Conservation (phyloP, 2,113 vertebrate genomes). For the Gadus macrocephalus region DNA sequence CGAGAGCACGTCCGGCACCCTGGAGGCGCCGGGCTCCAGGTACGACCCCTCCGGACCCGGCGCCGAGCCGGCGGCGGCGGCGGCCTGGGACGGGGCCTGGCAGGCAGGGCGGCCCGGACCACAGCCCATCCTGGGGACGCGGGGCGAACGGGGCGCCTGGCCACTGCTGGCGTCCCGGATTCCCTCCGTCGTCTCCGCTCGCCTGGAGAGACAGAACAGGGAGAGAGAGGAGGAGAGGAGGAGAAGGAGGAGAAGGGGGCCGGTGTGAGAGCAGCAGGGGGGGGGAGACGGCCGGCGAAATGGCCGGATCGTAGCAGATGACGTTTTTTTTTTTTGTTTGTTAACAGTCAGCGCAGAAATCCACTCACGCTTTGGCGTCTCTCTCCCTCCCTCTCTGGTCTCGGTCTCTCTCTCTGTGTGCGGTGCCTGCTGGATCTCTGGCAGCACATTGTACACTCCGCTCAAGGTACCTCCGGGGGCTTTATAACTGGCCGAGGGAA, state of each 20-base stretch:
- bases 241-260: constrained; percentile 22
- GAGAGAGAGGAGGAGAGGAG: constrained; percentile 2
- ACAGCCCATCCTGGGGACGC: constrained; percentile 76
- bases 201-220: constrained; percentile 25
- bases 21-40: constrained; percentile 56
- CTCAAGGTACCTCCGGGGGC: constrained; percentile 39
- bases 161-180: constrained; percentile 23
- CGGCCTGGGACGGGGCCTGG: constrained; percentile 64
- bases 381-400: constrained; percentile 49
- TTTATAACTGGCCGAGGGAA: constrained; percentile 50
- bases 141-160: constrained; percentile 14
- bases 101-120: constrained; percentile 81
- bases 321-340: constrained; percentile 37
- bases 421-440: constrained; percentile 50
- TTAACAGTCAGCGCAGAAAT: constrained; percentile 44
- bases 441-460: constrained; percentile 69
- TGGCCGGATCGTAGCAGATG: constrained; percentile 31
- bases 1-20: constrained; percentile 75
- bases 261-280: constrained; percentile 16
- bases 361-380: constrained; percentile 57
- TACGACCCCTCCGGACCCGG: constrained; percentile 60
- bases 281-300: constrained; percentile 27
- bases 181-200: constrained; percentile 27
- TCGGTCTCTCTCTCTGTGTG: constrained; percentile 28
- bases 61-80: not conserved